A percentile compares a stretch with the other conserved stretches of the same genome.
Conservation (phyloP, 2,888 invertebrate species). For the Diaperis boleti region DNA sequence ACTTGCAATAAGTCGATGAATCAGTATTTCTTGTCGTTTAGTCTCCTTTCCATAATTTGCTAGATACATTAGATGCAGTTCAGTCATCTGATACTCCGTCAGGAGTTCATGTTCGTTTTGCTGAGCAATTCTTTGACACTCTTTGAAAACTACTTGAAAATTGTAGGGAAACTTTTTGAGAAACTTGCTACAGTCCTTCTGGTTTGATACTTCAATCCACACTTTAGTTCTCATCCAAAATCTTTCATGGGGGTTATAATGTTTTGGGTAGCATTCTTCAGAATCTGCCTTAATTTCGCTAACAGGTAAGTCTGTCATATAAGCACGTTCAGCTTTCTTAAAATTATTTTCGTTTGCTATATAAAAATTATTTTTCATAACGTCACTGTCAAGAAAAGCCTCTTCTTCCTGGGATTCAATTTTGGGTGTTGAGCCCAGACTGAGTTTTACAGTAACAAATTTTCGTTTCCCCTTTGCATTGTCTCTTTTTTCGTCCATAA, state of each 20-base stretch:
- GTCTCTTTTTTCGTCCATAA: conserved; percentile 16
- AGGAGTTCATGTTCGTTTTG: conserved; percentile 55
- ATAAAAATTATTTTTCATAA: not conserved
- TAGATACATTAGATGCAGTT: conserved; percentile 52
- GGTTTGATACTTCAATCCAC: conserved; percentile 45
- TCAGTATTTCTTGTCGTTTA: not conserved
- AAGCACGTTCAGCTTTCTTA: not conserved
- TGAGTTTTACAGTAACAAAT: conserved; percentile 33
- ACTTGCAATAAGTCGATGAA: conserved; percentile 1
- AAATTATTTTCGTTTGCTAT: not conserved
- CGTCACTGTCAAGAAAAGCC: not conserved
- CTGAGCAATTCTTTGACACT: conserved; percentile 59
- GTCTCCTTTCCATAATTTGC: conserved; percentile 5
- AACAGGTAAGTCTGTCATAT: not conserved
- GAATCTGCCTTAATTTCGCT: not conserved
- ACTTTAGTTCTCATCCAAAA: conserved; percentile 57
- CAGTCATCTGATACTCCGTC: conserved; percentile 55
- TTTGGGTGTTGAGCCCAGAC: not conserved
- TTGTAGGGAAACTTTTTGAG: conserved; percentile 52
- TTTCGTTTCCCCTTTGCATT: conserved; percentile 15
- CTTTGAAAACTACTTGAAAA: conserved; percentile 57
- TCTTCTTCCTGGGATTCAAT: not conserved
- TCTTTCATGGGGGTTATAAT: conserved; percentile 58
- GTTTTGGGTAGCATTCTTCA: conserved; percentile 42
- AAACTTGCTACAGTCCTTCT: conserved; percentile 49